Evolutionary conservation across 1,140 invertebrate species (phyloP).

Genomic region (Solenopsis fugax): DNA sequence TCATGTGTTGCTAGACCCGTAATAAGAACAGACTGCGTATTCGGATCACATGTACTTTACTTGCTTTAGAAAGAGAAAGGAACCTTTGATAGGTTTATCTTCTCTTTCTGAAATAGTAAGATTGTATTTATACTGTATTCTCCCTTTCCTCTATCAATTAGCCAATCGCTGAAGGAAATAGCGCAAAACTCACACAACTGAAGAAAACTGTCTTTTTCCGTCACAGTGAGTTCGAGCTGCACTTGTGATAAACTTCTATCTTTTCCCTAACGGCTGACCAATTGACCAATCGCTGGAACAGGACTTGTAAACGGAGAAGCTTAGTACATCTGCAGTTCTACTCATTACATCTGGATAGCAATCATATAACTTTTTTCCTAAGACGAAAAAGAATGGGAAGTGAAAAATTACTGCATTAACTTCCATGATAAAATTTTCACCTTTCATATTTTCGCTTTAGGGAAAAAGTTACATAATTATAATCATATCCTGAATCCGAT

Average conservation of each 20-base stretch:
- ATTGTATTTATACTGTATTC: background rate
- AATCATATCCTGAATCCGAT: background rate
- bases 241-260: background rate
- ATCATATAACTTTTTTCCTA: no score
- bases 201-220: background rate
- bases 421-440: no score
- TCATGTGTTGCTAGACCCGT: background rate
- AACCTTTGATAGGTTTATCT: background rate
- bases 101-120: slow-evolving; percentile 8
- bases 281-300: background rate
- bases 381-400: no score
- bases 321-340: background rate
- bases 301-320: background rate
- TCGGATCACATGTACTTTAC: slow-evolving; percentile 12
- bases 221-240: background rate
- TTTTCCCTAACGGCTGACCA: background rate
- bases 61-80: slow-evolving; percentile 1
- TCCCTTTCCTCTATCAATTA: background rate
- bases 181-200: background rate
- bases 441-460: no score
- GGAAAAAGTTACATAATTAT: no score
- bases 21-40: slow-evolving; percentile 14
- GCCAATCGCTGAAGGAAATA: background rate
- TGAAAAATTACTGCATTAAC: no score
- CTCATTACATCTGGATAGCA: background rate